Evolutionary conservation across 2,797 vertebrate genomes (phyloP).

Genomic region (Lindbergichthys nudifrons): DNA sequence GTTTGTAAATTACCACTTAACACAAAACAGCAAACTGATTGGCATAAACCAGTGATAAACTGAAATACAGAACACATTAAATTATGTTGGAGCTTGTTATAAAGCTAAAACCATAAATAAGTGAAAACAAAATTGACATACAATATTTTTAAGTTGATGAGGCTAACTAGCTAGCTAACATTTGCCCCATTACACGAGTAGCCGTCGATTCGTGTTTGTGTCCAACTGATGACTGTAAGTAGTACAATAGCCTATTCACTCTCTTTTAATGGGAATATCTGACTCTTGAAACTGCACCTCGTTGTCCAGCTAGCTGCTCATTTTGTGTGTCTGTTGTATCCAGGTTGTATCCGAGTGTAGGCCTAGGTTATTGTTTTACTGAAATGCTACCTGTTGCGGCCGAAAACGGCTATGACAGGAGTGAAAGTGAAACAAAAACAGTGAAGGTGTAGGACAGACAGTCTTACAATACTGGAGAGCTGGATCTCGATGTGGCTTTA

Average conservation of each 20-base stretch:
- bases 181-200: too few relatives aligned
- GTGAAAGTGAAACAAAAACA: neutral
- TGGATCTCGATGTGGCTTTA: slow-evolving; percentile 4
- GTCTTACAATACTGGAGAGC: neutral
- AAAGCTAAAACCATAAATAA: neutral
- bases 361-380: too few relatives aligned
- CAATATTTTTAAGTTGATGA: neutral
- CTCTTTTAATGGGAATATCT: neutral
- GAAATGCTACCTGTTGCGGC: too few relatives aligned
- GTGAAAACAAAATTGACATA: neutral
- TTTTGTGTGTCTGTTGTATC: neutral
- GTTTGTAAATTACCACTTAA: neutral
- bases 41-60: neutral
- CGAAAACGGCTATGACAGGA: neutral
- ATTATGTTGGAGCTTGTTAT: neutral
- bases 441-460: neutral
- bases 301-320: neutral
- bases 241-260: neutral
- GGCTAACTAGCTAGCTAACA: neutral
- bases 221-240: neutral
- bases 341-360: neutral
- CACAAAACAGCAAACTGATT: neutral
- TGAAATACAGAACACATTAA: neutral
- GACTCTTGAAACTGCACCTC: neutral
- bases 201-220: neutral